Evolutionary conservation across 2,797 vertebrate species (phyloP), one percentile per base, ranked within the genome.

Genomic region (Tapera naevia): DNA sequence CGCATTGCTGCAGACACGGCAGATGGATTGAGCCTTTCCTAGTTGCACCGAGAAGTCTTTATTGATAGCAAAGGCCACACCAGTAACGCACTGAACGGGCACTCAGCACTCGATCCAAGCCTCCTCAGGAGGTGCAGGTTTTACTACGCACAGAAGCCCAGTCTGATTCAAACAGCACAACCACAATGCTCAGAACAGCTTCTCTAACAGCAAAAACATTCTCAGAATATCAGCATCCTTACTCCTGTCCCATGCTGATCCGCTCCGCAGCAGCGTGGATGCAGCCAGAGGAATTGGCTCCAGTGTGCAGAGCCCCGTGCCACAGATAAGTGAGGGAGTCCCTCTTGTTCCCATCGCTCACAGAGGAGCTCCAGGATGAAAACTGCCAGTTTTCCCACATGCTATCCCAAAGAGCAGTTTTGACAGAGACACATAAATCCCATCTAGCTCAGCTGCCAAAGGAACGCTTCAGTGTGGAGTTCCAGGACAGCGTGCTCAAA

Each of bases 241-340:
- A 35, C 37, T 66, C 28, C 22, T 73, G 56, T 80, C 32, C 54
- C n/a, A 6, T 4, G 12, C 50, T 54, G 48, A 67, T 37, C 57
- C 57, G 67, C 28, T 70, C 61, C 65, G n/a, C 72, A 83, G 45
- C 57, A 92, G 65, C 65, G 71, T 17, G 61, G 82, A 39, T 83
- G 80, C 48, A 71, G 43, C 60, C n/a, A 27, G n/a, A 73, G 24
- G 21, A 58, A 25, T 17, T 7, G 8, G 23, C 22, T 23, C 46
- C 12, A 32, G 48, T 24, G 58, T 16, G 24, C 60, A 73, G 48
- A 82, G 43, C 22, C 14, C 27, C n/a, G 7, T 0, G 0, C 5
- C 8, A 5, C 57, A 75, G 51, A n/a, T 90, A 86, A 79, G 72
- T 89, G 93, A 92, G 82, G 89, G 89, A 96, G 92, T 70, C 54